Evolutionary conservation across 2,888 invertebrate genomes (phyloP).

Genomic region (Ferdinandea cuprea): DNA sequence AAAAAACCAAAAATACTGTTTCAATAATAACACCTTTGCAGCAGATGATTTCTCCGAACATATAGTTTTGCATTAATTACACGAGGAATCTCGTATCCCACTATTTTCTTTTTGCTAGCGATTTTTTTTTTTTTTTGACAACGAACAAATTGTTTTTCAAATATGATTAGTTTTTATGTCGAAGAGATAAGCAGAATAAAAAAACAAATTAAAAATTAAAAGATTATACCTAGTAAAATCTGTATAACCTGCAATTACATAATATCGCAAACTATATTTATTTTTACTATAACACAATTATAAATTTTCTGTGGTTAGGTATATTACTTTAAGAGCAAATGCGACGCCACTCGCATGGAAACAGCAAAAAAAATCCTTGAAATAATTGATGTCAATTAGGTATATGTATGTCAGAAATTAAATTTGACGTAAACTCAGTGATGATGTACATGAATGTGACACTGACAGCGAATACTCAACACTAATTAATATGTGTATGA

Average conservation of each 20-base stretch:
- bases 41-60: conserved; percentile 8
- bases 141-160: not conserved
- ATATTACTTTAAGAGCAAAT: not conserved
- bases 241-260: conserved; percentile 39
- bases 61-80: conserved; percentile 10
- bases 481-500: too few species aligned
- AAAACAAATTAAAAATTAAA: not conserved
- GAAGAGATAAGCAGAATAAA: not conserved
- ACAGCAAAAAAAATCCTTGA: not conserved
- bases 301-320: too few species aligned
- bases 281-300: not conserved
- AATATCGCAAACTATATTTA: conserved; percentile 12
- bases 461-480: too few species aligned
- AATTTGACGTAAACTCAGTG: too few species aligned
- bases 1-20: not conserved
- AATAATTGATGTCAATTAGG: not conserved
- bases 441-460: too few species aligned
- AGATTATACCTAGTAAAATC: not conserved
- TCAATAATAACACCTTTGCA: not conserved
- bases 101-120: not conserved
- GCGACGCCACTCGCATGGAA: not conserved
- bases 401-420: too few species aligned
- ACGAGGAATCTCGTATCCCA: conserved; percentile 10
- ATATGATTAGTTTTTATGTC: not conserved
- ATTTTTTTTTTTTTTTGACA: conserved; percentile 1